Evolutionary conservation across 2,888 invertebrate species (phyloP).

Genomic region (Cheiracanthium punctorium): DNA sequence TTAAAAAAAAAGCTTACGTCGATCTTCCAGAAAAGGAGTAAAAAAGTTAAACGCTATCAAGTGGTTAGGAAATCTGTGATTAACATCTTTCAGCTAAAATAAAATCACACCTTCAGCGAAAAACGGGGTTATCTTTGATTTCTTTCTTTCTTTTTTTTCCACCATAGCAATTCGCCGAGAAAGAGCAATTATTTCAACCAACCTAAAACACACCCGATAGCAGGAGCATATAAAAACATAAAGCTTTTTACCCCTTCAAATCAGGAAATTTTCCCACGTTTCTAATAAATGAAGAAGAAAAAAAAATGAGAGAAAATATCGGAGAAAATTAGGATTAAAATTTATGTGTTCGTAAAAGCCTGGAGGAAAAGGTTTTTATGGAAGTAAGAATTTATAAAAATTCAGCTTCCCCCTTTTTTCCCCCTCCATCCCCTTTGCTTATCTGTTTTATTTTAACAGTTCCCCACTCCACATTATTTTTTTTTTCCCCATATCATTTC

Average conservation of each 20-base stretch:
- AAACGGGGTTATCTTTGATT: neutral
- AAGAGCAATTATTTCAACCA: neutral
- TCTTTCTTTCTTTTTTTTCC: too few species aligned
- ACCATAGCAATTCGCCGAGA: neutral
- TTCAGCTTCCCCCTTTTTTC: neutral
- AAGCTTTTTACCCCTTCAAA: neutral
- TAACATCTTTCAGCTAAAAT: neutral
- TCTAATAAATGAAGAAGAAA: neutral
- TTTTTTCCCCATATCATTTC: neutral
- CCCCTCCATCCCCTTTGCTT: neutral
- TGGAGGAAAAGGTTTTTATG: neutral
- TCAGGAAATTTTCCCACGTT: neutral
- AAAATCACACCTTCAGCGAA: neutral
- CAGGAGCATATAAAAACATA: neutral
- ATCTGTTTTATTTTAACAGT: neutral
- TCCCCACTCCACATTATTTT: neutral
- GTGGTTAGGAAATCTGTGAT: constrained; percentile 3
- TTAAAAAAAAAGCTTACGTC: too few species aligned
- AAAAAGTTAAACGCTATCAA: constrained; percentile 5
- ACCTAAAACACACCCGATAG: neutral
- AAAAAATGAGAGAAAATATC: neutral
- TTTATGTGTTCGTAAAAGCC: neutral
- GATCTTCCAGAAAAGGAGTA: too few species aligned
- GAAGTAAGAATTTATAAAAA: neutral
- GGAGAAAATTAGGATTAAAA: constrained; percentile 10